phyloP scores from a whole-genome alignment of 2,888 invertebrate genomes.

The Amphipoea oculea region DNA sequence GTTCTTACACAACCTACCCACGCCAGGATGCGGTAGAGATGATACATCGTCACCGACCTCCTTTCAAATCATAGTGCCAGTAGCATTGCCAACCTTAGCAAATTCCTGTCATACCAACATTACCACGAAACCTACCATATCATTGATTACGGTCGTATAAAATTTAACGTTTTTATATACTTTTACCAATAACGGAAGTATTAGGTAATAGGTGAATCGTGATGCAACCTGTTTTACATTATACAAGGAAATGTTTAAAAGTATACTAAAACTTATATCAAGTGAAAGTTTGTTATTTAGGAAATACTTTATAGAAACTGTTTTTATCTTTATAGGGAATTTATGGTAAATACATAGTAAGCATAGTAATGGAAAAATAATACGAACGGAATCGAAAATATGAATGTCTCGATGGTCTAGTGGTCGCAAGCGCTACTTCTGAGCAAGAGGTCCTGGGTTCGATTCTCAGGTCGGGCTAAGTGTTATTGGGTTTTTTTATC shows the following conservation, averaged over 20 bases:
- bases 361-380: neutral
- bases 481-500: neutral
- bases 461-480: neutral
- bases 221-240: conserved; percentile 50
- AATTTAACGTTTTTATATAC: conserved; percentile 30
- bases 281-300: conserved; percentile 48
- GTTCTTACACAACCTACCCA: neutral
- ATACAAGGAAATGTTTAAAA: conserved; percentile 46
- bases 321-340: neutral
- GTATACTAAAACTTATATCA: conserved; percentile 20
- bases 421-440: neutral
- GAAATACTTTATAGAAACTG: neutral
- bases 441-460: neutral
- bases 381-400: neutral
- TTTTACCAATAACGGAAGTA: conserved; percentile 53
- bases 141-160: conserved; percentile 40
- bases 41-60: conserved; percentile 23
- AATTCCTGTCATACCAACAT: conserved; percentile 23
- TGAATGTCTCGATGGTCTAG: neutral
- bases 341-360: conserved; percentile 4
- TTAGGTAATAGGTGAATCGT: conserved; percentile 57
- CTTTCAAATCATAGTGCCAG: neutral
- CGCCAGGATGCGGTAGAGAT: conserved; percentile 6
- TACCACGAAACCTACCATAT: conserved; percentile 30
- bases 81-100: neutral